These are phyloP conservation scores for Asarcornis scutulata DNA, from an alignment of 2,113 vertebrate genomes.

Conservation along the genomic window DNA sequence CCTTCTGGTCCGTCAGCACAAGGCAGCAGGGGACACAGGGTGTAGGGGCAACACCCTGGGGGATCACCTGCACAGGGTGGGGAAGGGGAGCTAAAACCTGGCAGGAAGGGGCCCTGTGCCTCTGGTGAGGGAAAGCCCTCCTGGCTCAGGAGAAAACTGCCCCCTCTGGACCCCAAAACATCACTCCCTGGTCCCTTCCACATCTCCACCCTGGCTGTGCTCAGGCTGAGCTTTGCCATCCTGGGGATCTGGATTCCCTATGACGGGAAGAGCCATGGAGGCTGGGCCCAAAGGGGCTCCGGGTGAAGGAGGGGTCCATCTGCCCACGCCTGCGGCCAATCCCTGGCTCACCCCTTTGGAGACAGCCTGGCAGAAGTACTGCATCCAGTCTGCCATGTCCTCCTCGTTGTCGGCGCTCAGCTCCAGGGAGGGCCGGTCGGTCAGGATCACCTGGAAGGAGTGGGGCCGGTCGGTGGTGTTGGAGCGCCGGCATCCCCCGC, in stretches of 20 bases:
- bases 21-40: slow-evolving; percentile 95
- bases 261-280: not conserved
- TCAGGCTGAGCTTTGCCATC: too few species aligned
- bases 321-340: fast-evolving
- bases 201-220: fast-evolving
- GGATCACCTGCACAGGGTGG: slow-evolving; percentile 81
- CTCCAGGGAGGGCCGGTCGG: slow-evolving; percentile 90
- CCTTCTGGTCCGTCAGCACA: slow-evolving; percentile 85
- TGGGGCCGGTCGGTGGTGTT: slow-evolving; percentile 91
- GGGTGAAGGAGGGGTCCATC: fast-evolving
- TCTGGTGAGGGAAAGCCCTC: not conserved
- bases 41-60: slow-evolving; percentile 85
- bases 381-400: slow-evolving; percentile 99
- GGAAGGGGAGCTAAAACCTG: not conserved
- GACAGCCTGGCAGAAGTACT: slow-evolving; percentile 93
- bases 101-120: fast-evolving
- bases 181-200: fast-evolving
- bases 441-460: slow-evolving; percentile 94
- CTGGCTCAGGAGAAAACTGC: not conserved
- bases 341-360: slow-evolving; percentile 90
- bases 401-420: slow-evolving; percentile 89
- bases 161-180: not conserved
- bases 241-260: not conserved
- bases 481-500: slow-evolving; percentile 92
- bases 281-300: not conserved